A percentile compares a stretch with the other conserved stretches of the same genome.
phyloP scores from a whole-genome alignment of 2,113 vertebrate species.

The Xerus inauris region DNA sequence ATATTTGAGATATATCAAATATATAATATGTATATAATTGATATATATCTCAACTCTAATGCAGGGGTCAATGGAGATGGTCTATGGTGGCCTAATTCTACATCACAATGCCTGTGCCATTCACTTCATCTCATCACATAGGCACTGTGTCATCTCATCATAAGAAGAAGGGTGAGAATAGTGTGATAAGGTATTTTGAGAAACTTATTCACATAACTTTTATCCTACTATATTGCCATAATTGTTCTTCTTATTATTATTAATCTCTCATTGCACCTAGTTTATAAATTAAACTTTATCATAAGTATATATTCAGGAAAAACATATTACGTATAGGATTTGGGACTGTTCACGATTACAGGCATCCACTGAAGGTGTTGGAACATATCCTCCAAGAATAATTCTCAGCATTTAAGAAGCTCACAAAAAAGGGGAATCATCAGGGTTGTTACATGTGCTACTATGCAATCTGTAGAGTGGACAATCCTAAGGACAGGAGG shows the following conservation, averaged over 20 bases:
- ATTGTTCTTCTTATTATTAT: not conserved
- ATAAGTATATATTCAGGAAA: not conserved
- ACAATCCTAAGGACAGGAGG: not conserved
- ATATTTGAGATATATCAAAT: no score
- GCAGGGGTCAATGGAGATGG: not conserved
- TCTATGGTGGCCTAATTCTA: not conserved
- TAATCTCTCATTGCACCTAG: not conserved
- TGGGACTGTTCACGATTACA: not conserved
- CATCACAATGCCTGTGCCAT: no score
- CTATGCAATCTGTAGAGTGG: rapidly evolving
- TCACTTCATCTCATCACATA: not conserved
- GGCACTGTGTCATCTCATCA: no score
- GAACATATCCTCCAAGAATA: not conserved
- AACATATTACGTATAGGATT: not conserved
- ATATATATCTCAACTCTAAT: no score
- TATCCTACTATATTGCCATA: not conserved
- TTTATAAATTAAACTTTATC: not conserved
- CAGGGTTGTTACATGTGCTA: rapidly evolving
- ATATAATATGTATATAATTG: no score
- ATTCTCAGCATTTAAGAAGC: not conserved
- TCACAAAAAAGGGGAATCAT: no score
- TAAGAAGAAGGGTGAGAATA: not conserved
- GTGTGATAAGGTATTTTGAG: not conserved
- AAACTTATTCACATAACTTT: not conserved
- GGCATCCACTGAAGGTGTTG: not conserved